A percentile compares a stretch with the other conserved stretches of the same genome.
phyloP scores from a whole-genome alignment of 1,140 invertebrate genomes.

The Heterodera carotae region DNA sequence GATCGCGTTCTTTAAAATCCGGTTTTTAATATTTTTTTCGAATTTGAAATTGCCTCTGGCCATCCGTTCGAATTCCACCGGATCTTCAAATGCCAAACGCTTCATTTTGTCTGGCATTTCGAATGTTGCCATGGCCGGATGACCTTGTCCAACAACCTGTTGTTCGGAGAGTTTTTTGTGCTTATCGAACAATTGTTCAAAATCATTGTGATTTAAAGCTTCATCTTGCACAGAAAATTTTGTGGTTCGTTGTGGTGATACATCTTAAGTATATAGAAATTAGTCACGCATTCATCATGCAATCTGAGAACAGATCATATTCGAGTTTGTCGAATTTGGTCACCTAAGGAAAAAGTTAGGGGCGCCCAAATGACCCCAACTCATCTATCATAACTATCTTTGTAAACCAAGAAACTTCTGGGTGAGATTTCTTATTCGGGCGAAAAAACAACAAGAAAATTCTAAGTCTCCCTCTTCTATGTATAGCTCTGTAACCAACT shows the following conservation, averaged over 20 bases:
- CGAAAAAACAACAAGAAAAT: too few species aligned
- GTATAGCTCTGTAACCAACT: not conserved
- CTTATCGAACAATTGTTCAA: constrained; percentile 20
- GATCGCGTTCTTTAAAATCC: constrained; percentile 20
- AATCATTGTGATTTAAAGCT: not conserved
- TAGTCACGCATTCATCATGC: too few species aligned
- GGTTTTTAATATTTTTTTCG: not conserved
- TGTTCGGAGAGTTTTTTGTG: not conserved
- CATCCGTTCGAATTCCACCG: constrained; percentile 5
- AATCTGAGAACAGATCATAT: too few species aligned
- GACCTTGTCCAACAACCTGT: not conserved
- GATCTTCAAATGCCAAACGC: not conserved
- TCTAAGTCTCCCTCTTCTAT: too few species aligned
- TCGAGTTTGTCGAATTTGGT: too few species aligned
- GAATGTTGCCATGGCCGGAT: constrained; percentile 20
- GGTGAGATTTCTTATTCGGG: too few species aligned
- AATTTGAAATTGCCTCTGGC: constrained; percentile 4
- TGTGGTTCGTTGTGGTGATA: not conserved
- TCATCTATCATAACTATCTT: too few species aligned
- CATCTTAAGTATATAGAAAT: too few species aligned
- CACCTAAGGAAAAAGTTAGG: too few species aligned
- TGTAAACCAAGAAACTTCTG: too few species aligned
- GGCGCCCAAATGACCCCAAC: too few species aligned
- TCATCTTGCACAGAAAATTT: not conserved
- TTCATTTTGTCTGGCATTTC: constrained; percentile 20